Conservation (phyloP, 2,888 invertebrate species). For the Caenorhabditis virilis region DNA sequence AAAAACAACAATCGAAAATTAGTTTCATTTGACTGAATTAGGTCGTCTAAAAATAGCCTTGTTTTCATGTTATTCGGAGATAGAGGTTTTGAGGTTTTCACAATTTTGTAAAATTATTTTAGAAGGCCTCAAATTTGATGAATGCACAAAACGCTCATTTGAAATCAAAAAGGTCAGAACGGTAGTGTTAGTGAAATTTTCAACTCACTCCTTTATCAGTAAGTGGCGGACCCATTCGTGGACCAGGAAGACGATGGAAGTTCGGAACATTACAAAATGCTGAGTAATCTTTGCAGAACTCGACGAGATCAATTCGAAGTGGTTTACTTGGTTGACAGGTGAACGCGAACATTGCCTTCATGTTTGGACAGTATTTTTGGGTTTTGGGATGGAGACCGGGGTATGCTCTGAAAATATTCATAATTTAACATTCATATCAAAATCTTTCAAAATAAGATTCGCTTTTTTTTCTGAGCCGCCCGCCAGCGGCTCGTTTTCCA, state of each 20-base stretch:
- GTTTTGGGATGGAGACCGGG: constrained; percentile 47
- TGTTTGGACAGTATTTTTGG: constrained; percentile 46
- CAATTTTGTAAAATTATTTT: no score
- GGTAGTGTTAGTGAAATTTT: no score
- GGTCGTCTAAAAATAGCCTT: no score
- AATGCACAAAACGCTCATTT: no score
- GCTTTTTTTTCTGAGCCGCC: no score
- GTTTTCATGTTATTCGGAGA: no score
- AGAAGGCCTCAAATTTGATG: no score
- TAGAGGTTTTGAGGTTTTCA: no score
- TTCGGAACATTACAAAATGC: constrained; percentile 56
- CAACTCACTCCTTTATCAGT: constrained; percentile 27
- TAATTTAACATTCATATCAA: background rate
- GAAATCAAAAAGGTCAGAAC: no score
- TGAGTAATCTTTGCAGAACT: constrained; percentile 62
- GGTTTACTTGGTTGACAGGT: constrained; percentile 61
- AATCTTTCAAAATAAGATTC: background rate
- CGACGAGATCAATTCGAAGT: constrained; percentile 58
- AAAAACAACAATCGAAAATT: no score
- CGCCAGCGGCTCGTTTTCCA: no score
- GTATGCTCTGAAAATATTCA: constrained; percentile 32
- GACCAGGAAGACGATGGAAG: constrained; percentile 59
- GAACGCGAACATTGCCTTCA: constrained; percentile 55
- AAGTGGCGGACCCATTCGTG: constrained; percentile 52
- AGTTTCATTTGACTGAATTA: no score